Evolutionary conservation across 2,797 vertebrate genomes (phyloP).

Genomic region (Florisuga fusca): DNA sequence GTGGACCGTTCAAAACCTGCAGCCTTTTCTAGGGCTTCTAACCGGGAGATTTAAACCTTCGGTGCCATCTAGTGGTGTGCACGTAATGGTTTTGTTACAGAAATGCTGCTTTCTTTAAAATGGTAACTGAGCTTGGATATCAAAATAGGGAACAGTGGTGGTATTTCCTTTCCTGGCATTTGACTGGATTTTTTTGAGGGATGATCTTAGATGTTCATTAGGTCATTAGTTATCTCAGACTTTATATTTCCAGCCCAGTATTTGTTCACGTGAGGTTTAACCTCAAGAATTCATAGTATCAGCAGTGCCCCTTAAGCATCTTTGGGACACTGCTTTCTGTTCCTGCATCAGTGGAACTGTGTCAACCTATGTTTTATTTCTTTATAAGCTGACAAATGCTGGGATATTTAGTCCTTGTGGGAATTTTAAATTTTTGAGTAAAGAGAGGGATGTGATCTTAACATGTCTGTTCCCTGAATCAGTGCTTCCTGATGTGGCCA

Average conservation of each 20-base stretch:
- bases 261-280: neutral
- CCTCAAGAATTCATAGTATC: neutral
- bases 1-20: neutral
- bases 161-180: neutral
- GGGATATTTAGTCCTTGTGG: neutral
- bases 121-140: neutral
- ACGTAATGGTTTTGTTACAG: neutral
- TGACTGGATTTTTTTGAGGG: neutral
- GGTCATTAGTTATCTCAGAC: neutral
- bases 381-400: neutral
- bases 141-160: neutral
- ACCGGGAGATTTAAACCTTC: neutral
- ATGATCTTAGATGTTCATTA: neutral
- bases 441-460: neutral
- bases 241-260: neutral
- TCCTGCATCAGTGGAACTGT: neutral
- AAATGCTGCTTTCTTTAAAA: neutral
- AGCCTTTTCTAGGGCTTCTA: neutral
- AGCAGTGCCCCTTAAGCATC: neutral
- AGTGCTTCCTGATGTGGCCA: neutral
- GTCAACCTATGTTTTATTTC: neutral
- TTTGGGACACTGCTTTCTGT: neutral
- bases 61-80: constrained; percentile 59
- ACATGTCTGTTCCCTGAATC: neutral
- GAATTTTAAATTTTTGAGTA: neutral